Base-by-base conservation (phyloP, 35 echinoderm and acorn worm genomes). In the Ptychodera flava region DNA sequence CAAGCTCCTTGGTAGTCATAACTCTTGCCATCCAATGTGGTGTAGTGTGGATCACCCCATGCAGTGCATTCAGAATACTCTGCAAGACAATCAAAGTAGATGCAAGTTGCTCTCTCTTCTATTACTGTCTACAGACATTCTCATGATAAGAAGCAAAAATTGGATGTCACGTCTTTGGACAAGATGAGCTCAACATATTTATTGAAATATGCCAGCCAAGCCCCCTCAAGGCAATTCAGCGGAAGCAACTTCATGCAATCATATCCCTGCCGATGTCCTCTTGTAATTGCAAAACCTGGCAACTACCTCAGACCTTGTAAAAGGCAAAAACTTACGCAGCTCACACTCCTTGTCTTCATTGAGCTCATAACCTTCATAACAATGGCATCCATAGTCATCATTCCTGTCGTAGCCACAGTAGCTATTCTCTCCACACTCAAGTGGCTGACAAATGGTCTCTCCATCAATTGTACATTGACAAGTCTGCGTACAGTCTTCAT, bases 401-500 rank as follows among this genome's bases (percentile, higher is more conserved):
- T 82, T 35, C 6, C 29, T 35, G 33, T 88, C 86, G 22, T 64
- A 64, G 1, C 80, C 86, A 80, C 95, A 97, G 10, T 31, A n/a
- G 16, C 92, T 92, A 35, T 92, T 90, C 1, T 37, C 36, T 77
- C 90, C 92, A 77, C 95, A 97, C 0, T 77, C n/a, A 29, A 97
- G 87, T 16, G 83, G 37, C 29, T 85, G 86, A 31, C 95, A 97
- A 31, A 90, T 36, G 53, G 87, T 35, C 27, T 86, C 15, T 34
- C 95, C 91, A 28, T 89, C 92, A 16, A 78, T 76, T 32, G 83
- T 91, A 77, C 95, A 97, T 37, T 88, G 80, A 78, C 95, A 97
- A 15, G 86, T 27, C 79, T 83, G 28, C 16, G 33, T 85, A 31
- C 95, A 97, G 52, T 83, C 85, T 2, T 76, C 45, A 16, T 87